These are phyloP conservation scores for Pampusana beccarii DNA, from an alignment of 2,113 vertebrate species.

Conservation along the genomic window DNA sequence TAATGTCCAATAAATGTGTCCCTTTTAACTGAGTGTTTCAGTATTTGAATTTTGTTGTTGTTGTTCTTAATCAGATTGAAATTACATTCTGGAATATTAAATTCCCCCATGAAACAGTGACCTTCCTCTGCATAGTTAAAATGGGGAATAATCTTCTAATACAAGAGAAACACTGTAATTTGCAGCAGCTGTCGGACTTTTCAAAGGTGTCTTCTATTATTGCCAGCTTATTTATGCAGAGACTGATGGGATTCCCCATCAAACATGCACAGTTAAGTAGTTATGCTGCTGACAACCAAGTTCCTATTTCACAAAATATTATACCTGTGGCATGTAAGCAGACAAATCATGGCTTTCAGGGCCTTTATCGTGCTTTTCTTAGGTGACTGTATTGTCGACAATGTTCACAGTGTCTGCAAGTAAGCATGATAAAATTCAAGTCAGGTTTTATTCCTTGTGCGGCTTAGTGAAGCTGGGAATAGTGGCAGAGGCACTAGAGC, in stretches of 20 bases:
- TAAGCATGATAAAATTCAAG: neutral
- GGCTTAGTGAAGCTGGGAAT: neutral
- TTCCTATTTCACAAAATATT: neutral
- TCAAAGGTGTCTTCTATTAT: neutral
- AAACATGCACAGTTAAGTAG: neutral
- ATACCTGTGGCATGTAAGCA: neutral
- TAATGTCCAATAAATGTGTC: neutral
- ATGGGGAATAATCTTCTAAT: neutral
- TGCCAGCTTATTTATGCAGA: neutral
- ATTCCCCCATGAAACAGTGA: neutral
- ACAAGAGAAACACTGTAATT: neutral
- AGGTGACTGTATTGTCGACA: neutral
- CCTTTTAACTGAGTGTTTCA: constrained; percentile 1
- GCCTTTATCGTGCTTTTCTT: neutral
- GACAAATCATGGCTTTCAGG: neutral
- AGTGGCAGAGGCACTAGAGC: neutral
- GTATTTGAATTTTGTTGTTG: neutral
- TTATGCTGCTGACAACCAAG: neutral
- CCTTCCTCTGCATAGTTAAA: neutral
- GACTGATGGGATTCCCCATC: neutral
- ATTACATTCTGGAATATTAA: constrained; percentile 21
- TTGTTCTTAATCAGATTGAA: constrained; percentile 19
- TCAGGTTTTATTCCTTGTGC: neutral
- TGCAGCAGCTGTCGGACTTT: constrained; percentile 21
- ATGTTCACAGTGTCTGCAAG: neutral